phyloP scores from a whole-genome alignment of 2,888 invertebrate species.

The Drosophila siamana region DNA sequence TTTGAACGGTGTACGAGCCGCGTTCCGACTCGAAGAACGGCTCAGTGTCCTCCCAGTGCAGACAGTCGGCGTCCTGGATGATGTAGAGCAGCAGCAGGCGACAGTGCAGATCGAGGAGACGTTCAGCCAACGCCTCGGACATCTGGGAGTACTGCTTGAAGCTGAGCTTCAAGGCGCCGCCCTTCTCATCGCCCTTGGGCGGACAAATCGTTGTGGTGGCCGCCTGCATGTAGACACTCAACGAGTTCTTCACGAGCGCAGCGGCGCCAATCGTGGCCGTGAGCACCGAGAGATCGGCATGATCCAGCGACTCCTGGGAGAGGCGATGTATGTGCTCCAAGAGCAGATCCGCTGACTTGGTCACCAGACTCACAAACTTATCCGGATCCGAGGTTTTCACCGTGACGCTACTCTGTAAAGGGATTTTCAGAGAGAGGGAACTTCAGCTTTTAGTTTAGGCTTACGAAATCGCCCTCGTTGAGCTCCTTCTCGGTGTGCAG shows the following conservation, averaged over 20 bases:
- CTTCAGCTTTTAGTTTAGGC: slow-evolving; percentile 32
- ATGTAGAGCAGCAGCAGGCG: slow-evolving; percentile 92
- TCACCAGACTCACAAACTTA: slow-evolving; percentile 90
- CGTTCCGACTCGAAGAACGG: slow-evolving; percentile 90
- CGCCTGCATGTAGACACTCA: slow-evolving; percentile 91
- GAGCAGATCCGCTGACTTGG: slow-evolving; percentile 90
- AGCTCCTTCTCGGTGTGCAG: slow-evolving; percentile 84
- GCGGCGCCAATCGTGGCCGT: slow-evolving; percentile 93
- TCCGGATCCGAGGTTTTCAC: slow-evolving; percentile 92
- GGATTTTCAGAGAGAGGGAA: not conserved
- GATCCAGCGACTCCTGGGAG: slow-evolving; percentile 93
- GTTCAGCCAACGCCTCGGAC: slow-evolving; percentile 93
- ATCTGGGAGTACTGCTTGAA: slow-evolving; percentile 93
- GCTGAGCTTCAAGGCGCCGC: slow-evolving; percentile 83
- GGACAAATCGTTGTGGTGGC: slow-evolving; percentile 83
- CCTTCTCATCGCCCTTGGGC: slow-evolving; percentile 85
- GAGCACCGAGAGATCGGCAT: slow-evolving; percentile 92
- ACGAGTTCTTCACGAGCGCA: slow-evolving; percentile 91
- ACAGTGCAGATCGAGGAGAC: slow-evolving; percentile 92
- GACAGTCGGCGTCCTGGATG: slow-evolving; percentile 92
- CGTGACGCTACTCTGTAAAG: slow-evolving; percentile 85
- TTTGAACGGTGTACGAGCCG: slow-evolving; percentile 93
- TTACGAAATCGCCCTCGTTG: slow-evolving; percentile 78
- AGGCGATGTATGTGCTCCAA: slow-evolving; percentile 91
- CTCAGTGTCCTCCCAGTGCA: slow-evolving; percentile 90